These are phyloP conservation scores for Psittacula cyanocephala DNA, from an alignment of 2,113 vertebrate species.

Conservation along the genomic window DNA sequence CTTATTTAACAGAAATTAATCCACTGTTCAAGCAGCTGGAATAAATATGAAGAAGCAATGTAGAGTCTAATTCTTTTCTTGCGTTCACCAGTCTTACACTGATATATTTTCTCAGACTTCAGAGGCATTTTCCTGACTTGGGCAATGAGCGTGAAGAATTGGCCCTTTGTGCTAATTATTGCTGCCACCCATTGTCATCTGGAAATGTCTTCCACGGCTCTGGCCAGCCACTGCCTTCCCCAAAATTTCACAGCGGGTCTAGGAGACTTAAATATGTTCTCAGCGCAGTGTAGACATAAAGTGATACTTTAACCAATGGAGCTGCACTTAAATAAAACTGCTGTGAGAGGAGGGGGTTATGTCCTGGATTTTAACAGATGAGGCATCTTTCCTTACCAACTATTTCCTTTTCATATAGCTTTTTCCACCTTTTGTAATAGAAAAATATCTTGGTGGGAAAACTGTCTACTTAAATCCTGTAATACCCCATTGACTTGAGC, in stretches of 20 bases:
- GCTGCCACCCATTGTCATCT: constrained; percentile 16
- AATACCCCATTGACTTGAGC: background rate
- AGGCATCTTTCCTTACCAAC: background rate
- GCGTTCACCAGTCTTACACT: constrained; percentile 32
- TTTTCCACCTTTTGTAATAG: background rate
- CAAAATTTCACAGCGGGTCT: background rate
- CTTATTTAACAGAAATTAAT: constrained; percentile 65
- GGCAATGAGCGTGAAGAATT: background rate
- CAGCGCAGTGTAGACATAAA: background rate
- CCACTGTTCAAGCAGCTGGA: constrained; percentile 28
- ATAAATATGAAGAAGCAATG: constrained; percentile 47
- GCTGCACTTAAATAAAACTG: background rate
- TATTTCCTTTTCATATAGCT: background rate
- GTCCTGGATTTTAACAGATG: background rate
- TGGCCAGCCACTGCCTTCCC: background rate
- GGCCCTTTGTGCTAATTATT: background rate
- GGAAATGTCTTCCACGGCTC: background rate
- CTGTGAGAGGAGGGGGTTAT: background rate
- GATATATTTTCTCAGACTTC: background rate
- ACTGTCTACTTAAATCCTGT: background rate
- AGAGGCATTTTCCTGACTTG: background rate
- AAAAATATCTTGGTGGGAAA: constrained; percentile 15
- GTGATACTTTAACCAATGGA: background rate
- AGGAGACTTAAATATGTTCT: background rate
- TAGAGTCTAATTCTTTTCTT: constrained; percentile 10